Conservation (phyloP, 2,113 vertebrate species). For the Mustela nigripes region DNA sequence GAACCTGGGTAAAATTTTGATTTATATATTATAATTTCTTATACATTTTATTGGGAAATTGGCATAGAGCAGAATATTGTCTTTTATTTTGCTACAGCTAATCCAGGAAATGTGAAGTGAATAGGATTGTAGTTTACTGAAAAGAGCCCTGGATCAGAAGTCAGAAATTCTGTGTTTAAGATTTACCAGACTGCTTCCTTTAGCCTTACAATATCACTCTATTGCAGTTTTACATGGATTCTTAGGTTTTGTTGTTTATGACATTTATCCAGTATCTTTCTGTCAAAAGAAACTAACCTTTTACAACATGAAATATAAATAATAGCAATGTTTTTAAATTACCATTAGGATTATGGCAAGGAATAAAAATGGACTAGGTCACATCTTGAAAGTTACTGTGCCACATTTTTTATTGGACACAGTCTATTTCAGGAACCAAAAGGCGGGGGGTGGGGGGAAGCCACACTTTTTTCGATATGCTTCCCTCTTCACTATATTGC, state of each 20-base stretch:
- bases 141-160: background rate
- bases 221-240: background rate
- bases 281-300: background rate
- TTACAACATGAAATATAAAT: background rate
- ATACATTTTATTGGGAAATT: background rate
- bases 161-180: background rate
- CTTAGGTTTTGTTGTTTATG: background rate
- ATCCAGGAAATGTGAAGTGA: background rate
- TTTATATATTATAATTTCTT: background rate
- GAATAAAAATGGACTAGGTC: background rate
- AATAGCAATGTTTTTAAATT: background rate
- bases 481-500: background rate
- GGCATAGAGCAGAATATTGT: background rate
- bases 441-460: background rate
- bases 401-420: conserved; percentile 19
- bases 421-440: background rate
- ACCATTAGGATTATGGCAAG: background rate
- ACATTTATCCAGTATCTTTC: background rate
- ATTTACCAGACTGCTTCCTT: background rate
- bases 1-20: background rate
- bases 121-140: background rate
- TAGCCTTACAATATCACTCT: background rate
- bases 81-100: background rate
- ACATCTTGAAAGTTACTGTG: background rate
- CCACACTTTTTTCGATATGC: background rate